Evolutionary conservation across 1,140 invertebrate species (phyloP), one percentile per base, ranked within the genome.

Genomic region (Saccostrea echinata): DNA sequence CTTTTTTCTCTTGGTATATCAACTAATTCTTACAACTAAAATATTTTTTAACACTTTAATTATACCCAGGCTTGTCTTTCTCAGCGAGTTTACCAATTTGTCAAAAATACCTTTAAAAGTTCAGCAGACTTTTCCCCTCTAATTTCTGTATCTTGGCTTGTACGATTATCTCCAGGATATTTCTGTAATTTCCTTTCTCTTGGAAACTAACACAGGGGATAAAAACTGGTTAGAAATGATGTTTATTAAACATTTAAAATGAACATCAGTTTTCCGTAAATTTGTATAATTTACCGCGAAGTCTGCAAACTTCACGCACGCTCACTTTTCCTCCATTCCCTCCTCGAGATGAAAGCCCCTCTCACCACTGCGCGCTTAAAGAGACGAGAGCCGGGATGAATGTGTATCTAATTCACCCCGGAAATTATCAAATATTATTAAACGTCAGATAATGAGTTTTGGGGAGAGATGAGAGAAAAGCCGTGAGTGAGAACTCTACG

Each of bases 341-440:
- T 76, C 30, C 27, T 76, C 27, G 16, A 76, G 68, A 76, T 76
- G 68, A 76, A 76, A 76, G 68, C 33, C 27, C 27, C 27, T 18
- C 4, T 76, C 27, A 16, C 16, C 68, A 33, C 68, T 6, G 16
- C 55, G 4, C 55, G 55, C 4, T n/a, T 21, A 61, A n/a, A 61
- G 68, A 76, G 68, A 76, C 68, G 27, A 76, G 68, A 76, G 68
- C 11, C 16, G 6, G 68, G 13, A 33, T 16, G 68, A 76, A 18
- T 76, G 24, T 76, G 68, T 76, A 30, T 18, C 68, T 27, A 30
- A 76, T 76, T 76, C 68, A 76, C 68, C 27, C 68, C 24, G 68
- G 68, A 76, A 76, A 76, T 76, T 76, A 76, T 76, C 68, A 76
- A 27, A 76, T 76, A 76, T 76, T 76, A 76, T 76, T 33, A 30